These are phyloP conservation scores for Pipistrellus pygmaeus DNA, from an alignment of 2,797 vertebrate species.

Conservation along the genomic window DNA sequence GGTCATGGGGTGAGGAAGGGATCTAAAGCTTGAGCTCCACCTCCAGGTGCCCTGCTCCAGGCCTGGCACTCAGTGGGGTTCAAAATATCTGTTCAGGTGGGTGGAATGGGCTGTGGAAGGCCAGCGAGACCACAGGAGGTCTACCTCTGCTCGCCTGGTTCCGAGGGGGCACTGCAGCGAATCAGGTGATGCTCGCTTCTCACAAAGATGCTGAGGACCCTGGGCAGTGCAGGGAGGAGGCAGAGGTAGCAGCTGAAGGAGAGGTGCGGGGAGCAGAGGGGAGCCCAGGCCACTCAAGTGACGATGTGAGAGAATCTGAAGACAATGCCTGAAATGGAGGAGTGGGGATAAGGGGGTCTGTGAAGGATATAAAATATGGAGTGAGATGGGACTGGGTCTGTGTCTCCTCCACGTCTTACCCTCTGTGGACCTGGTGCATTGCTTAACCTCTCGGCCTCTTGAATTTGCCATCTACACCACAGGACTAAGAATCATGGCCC, in stretches of 20 bases:
- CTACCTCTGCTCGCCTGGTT: background rate
- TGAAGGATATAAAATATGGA: background rate
- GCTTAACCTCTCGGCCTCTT: background rate
- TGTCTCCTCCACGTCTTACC: background rate
- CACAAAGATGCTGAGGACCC: background rate
- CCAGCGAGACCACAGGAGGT: background rate
- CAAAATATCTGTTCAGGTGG: background rate
- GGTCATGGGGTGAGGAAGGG: background rate
- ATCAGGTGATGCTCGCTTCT: background rate
- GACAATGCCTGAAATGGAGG: background rate
- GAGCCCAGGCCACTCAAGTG: background rate
- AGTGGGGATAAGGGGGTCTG: background rate
- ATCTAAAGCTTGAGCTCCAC: background rate
- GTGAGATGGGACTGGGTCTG: background rate
- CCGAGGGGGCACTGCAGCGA: background rate
- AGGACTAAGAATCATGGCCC: background rate
- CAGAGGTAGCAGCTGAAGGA: background rate
- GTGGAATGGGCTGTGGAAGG: background rate
- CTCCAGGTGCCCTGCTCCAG: background rate
- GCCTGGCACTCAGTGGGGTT: background rate
- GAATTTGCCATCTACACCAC: background rate
- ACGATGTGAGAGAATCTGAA: background rate
- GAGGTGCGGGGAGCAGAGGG: background rate
- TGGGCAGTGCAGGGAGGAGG: background rate
- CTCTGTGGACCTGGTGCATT: background rate